Evolutionary conservation across 1,140 invertebrate genomes (phyloP).

Genomic region (Laupala kohalensis): DNA sequence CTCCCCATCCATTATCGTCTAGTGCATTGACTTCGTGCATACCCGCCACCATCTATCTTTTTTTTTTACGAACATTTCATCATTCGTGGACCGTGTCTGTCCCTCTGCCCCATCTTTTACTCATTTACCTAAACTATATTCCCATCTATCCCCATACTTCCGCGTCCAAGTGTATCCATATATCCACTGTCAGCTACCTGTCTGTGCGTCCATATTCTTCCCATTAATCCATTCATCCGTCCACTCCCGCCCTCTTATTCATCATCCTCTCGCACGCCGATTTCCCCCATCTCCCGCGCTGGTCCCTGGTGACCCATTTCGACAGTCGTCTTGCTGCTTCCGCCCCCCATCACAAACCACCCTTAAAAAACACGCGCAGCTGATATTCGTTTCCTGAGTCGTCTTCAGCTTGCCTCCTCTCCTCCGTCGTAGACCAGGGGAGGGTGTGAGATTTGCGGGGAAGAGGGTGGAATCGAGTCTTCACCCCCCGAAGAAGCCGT

Average conservation of each 20-base stretch:
- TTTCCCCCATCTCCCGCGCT: too few relatives aligned
- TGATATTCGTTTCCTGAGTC: not conserved
- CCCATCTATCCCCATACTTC: not conserved
- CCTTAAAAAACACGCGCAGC: not conserved
- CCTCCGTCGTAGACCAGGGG: too few relatives aligned
- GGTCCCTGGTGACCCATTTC: not conserved
- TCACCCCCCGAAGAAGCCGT: slow-evolving; percentile 34
- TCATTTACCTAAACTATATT: not conserved
- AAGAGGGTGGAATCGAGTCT: too few relatives aligned
- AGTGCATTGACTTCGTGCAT: too few relatives aligned
- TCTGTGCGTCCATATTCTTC: not conserved
- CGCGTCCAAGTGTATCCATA: not conserved
- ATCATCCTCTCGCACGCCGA: too few relatives aligned
- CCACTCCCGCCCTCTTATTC: not conserved
- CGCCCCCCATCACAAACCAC: not conserved
- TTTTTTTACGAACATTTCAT: too few relatives aligned
- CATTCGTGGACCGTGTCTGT: too few relatives aligned
- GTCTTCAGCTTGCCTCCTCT: too few relatives aligned
- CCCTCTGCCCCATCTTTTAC: not conserved
- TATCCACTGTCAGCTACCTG: not conserved
- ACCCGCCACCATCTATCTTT: too few relatives aligned
- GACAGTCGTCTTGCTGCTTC: not conserved
- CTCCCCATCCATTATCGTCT: too few relatives aligned
- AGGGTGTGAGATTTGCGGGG: slow-evolving; percentile 11
- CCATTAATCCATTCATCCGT: not conserved